Conservation (phyloP, 2,113 vertebrate species). For the Xyliphius kryptos region DNA sequence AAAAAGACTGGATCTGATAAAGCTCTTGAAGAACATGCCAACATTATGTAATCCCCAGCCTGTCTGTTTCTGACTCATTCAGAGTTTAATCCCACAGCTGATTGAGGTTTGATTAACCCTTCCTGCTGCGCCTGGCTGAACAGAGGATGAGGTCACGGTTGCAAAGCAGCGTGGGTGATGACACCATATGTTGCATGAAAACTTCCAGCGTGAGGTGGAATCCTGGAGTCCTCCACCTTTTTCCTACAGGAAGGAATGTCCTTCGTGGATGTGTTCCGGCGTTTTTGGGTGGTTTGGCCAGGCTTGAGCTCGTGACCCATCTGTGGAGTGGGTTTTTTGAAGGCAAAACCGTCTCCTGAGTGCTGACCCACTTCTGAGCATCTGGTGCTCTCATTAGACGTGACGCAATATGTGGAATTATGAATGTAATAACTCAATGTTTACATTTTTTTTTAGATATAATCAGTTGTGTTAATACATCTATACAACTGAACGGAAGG, state of each 20-base stretch:
- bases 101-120: too few relatives aligned
- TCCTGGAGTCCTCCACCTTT: too few relatives aligned
- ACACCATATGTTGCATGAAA: conserved; percentile 47
- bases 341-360: not conserved
- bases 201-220: too few relatives aligned
- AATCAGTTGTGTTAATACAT: too few relatives aligned
- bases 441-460: too few relatives aligned
- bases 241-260: too few relatives aligned
- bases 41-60: not conserved
- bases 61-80: not conserved
- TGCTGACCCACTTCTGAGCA: conserved; percentile 7
- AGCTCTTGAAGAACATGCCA: not conserved
- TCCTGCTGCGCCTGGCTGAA: conserved; percentile 14
- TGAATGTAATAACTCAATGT: not conserved
- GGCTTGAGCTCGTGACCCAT: not conserved
- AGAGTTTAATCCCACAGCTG: not conserved
- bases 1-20: not conserved
- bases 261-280: not conserved
- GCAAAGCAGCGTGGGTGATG: conserved; percentile 37
- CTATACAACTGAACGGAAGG: too few relatives aligned
- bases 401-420: not conserved
- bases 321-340: not conserved
- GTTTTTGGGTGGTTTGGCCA: too few relatives aligned
- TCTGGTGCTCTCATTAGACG: not conserved
- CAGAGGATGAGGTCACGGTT: conserved; percentile 41